Conservation (phyloP, 2,113 vertebrate species). For the Promerops cafer region DNA sequence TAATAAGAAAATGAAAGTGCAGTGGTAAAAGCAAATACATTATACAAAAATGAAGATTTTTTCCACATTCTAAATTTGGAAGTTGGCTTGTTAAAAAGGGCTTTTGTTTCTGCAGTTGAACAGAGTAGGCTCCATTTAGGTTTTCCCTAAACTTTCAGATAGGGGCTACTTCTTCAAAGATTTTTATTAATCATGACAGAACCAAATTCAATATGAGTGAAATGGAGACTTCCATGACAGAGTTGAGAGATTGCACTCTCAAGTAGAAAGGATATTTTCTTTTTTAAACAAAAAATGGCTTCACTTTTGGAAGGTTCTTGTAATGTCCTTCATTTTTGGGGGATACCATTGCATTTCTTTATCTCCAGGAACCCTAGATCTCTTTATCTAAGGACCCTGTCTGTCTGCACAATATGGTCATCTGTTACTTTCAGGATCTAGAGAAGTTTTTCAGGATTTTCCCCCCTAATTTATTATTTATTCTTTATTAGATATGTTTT, state of each 20-base stretch:
- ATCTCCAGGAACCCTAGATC: not conserved
- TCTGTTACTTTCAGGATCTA: not conserved
- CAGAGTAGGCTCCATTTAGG: fast-evolving
- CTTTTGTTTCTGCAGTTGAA: not conserved
- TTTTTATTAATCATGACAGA: not conserved
- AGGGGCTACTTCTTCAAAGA: not conserved
- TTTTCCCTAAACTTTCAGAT: not conserved
- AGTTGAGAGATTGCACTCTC: not conserved
- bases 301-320: not conserved
- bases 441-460: not conserved
- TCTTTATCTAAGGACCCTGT: not conserved
- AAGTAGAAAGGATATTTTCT: not conserved
- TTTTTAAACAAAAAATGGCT: not conserved
- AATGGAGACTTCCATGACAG: not conserved
- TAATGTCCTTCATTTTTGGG: not conserved
- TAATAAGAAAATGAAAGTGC: not conserved
- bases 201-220: not conserved
- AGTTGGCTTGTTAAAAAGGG: not conserved
- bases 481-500: not conserved
- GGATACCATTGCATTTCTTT: not conserved
- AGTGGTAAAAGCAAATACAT: not conserved
- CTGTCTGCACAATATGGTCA: not conserved
- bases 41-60: not conserved
- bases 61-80: not conserved
- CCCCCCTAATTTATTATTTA: not conserved